A percentile compares a stretch with the other conserved stretches of the same genome.
phyloP scores from a whole-genome alignment of 2,113 vertebrate genomes.

The Dicerorhinus sumatrensis region DNA sequence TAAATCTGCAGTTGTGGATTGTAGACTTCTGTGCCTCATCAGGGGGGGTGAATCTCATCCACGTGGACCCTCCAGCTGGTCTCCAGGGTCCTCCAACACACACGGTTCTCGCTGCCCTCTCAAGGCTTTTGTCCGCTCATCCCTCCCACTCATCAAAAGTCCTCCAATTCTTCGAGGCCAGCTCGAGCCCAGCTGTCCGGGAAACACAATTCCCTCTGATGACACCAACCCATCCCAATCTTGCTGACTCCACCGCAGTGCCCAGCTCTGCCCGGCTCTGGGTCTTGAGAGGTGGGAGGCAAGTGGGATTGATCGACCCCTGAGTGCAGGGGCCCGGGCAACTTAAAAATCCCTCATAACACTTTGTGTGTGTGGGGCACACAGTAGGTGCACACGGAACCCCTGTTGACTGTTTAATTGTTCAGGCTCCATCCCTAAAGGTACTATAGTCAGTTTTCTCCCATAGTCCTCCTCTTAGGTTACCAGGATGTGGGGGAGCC shows the following conservation, averaged over 20 bases:
- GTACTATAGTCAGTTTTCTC: background rate
- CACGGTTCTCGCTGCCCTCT: background rate
- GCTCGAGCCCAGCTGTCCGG: background rate
- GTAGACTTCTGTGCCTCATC: accelerated
- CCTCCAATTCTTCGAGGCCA: background rate
- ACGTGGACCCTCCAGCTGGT: accelerated
- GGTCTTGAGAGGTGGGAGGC: background rate
- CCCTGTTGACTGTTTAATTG: background rate
- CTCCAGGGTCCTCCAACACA: background rate
- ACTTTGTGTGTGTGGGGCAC: too few relatives aligned
- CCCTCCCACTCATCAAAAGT: background rate
- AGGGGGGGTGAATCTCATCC: too few relatives aligned
- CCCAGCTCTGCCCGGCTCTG: too few relatives aligned
- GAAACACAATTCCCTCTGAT: background rate
- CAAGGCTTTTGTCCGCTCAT: background rate
- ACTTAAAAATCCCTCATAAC: background rate
- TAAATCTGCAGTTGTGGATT: background rate
- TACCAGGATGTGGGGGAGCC: background rate
- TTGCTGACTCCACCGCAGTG: background rate
- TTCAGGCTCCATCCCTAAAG: background rate
- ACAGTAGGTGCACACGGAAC: background rate
- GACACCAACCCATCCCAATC: background rate
- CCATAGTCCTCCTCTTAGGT: background rate
- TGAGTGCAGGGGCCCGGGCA: background rate
- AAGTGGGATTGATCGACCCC: too few relatives aligned